Evolutionary conservation across 2,888 invertebrate species (phyloP).

Genomic region (Coelogynopora nodosa): DNA sequence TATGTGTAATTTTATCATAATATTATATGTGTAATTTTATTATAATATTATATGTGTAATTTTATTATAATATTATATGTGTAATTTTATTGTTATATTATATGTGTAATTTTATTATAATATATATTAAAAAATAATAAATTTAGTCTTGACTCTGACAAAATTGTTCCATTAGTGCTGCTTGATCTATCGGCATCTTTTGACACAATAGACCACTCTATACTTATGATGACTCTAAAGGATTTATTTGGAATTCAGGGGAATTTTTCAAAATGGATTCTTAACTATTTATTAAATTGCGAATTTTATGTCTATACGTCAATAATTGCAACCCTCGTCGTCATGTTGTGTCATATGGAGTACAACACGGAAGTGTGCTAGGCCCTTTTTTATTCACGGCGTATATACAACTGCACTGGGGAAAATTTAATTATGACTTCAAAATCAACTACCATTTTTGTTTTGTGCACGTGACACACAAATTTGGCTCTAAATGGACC

Average conservation of each 20-base stretch:
- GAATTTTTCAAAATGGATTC: conserved; percentile 18
- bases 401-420: conserved; percentile 20
- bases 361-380: background rate
- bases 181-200: conserved; percentile 10
- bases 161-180: conserved; percentile 23
- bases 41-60: too few species aligned
- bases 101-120: too few species aligned
- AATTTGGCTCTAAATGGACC: conserved; percentile 20
- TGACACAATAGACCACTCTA: conserved; percentile 14
- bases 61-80: too few species aligned
- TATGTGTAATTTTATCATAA: too few species aligned
- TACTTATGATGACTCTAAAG: conserved; percentile 8
- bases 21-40: too few species aligned
- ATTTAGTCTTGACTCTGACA: conserved; percentile 1
- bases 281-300: conserved; percentile 11
- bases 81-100: too few species aligned
- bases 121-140: too few species aligned
- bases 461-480: background rate
- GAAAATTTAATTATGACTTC: conserved; percentile 8
- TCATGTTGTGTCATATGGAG: background rate
- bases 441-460: background rate
- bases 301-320: conserved; percentile 22
- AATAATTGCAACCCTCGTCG: conserved; percentile 7
- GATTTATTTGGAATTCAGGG: conserved; percentile 3
- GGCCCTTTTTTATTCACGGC: background rate